phyloP scores from a whole-genome alignment of 2,113 vertebrate genomes.

The Phycodurus eques region DNA sequence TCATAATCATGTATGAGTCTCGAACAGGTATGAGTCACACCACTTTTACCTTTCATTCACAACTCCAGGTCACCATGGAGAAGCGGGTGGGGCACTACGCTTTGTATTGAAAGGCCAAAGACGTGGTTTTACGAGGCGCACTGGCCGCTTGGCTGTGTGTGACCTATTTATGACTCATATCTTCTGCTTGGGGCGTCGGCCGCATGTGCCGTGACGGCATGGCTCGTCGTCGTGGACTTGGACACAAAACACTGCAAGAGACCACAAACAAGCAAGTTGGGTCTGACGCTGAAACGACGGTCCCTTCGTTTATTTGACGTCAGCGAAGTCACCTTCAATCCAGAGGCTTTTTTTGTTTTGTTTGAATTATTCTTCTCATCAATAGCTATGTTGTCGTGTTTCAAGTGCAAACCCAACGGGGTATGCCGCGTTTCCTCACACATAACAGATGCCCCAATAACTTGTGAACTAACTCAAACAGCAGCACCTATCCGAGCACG shows the following conservation, averaged over 20 bases:
- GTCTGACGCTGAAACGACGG: constrained; percentile 15
- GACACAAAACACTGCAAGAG: constrained; percentile 16
- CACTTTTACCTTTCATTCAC: constrained; percentile 16
- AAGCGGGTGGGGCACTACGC: constrained; percentile 41
- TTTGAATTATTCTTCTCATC: background rate
- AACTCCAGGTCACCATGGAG: constrained; percentile 34
- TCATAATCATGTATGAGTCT: no score
- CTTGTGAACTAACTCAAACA: background rate
- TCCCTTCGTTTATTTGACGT: background rate
- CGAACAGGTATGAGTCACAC: constrained; percentile 15
- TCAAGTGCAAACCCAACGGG: no score
- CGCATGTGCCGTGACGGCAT: constrained; percentile 32
- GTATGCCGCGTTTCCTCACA: no score
- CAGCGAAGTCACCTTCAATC: no score
- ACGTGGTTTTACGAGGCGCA: constrained; percentile 41
- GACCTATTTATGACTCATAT: constrained; percentile 61
- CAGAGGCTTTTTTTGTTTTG: background rate
- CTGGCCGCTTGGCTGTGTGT: constrained; percentile 33
- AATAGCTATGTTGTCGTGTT: background rate
- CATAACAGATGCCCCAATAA: no score
- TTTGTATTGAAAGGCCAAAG: constrained; percentile 33
- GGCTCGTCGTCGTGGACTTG: constrained; percentile 38
- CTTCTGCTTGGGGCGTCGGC: constrained; percentile 56
- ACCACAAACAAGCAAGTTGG: constrained; percentile 10
- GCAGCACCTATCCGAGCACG: background rate